These are phyloP conservation scores for Micromys minutus DNA, from an alignment of 2,113 vertebrate species.

Conservation along the genomic window DNA sequence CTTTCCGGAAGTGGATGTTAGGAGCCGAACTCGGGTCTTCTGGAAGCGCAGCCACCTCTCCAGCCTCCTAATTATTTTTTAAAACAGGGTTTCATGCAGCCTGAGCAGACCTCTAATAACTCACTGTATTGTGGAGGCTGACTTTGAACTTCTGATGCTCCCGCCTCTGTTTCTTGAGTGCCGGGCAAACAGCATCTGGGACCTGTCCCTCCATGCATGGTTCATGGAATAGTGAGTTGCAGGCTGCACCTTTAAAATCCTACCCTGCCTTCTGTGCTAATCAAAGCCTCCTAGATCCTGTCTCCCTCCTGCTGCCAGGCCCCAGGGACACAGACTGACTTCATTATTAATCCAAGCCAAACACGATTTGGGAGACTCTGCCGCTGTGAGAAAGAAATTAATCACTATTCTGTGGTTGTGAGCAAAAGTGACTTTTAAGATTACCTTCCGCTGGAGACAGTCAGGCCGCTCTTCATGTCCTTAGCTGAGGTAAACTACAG, in stretches of 20 bases:
- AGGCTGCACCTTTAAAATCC: background rate
- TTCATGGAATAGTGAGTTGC: background rate
- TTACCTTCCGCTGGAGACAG: background rate
- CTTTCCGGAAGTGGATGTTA: background rate
- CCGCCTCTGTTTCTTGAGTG: background rate
- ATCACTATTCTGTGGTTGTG: background rate
- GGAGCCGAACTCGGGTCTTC: background rate
- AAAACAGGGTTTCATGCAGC: background rate
- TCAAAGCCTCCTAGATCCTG: background rate
- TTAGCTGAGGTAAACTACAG: background rate
- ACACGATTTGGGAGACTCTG: background rate
- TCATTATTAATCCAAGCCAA: background rate
- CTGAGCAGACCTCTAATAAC: background rate
- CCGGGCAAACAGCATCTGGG: background rate
- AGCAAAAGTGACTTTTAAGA: background rate
- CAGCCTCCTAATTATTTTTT: background rate
- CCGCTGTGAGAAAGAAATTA: background rate
- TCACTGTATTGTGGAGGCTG: background rate
- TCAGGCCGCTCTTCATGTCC: background rate
- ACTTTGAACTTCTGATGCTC: background rate
- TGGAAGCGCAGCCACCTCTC: background rate
- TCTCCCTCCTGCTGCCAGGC: background rate
- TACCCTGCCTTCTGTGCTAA: background rate
- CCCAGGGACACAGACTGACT: background rate
- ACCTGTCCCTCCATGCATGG: background rate